Conservation (phyloP, 2,888 invertebrate genomes). For the Ochropacha duplaris region DNA sequence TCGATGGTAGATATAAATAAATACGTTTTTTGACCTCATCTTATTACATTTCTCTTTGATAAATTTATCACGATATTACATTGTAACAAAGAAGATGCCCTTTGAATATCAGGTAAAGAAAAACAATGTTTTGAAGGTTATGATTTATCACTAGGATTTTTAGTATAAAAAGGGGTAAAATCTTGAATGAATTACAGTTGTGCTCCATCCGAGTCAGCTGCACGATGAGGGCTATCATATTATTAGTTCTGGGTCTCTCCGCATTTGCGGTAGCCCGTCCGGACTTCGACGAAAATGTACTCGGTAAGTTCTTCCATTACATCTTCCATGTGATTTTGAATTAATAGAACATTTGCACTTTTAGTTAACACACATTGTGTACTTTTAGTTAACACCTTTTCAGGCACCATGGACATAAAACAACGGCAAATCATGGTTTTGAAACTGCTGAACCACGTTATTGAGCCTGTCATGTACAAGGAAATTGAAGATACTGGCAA, state of each 20-base stretch:
- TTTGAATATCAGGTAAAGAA: conserved; percentile 19
- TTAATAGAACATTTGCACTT: not conserved
- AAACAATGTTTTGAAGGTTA: conserved; percentile 18
- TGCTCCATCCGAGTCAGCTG: conserved; percentile 48
- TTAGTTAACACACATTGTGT: not conserved
- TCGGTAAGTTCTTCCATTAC: conserved; percentile 43
- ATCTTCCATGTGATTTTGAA: too few species aligned
- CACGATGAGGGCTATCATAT: conserved; percentile 60
- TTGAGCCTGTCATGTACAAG: conserved; percentile 73
- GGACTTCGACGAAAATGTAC: conserved; percentile 49
- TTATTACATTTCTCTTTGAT: not conserved
- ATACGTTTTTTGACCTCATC: not conserved
- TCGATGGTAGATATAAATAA: not conserved
- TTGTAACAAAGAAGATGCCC: conserved; percentile 16
- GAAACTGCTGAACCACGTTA: conserved; percentile 78
- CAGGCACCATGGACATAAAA: conserved; percentile 71
- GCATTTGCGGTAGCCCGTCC: conserved; percentile 61
- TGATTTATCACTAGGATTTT: conserved; percentile 6
- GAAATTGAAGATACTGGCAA: conserved; percentile 69
- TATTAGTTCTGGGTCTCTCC: conserved; percentile 60
- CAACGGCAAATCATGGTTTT: conserved; percentile 73
- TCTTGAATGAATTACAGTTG: conserved; percentile 50
- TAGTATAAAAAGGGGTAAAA: conserved; percentile 47
- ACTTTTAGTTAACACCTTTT: conserved; percentile 12
- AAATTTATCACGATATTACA: conserved; percentile 9